Percentiles rank a stretch among this genome's conserved stretches.
phyloP scores from a whole-genome alignment of 2,113 vertebrate species.

The Dasypus novemcinctus region DNA sequence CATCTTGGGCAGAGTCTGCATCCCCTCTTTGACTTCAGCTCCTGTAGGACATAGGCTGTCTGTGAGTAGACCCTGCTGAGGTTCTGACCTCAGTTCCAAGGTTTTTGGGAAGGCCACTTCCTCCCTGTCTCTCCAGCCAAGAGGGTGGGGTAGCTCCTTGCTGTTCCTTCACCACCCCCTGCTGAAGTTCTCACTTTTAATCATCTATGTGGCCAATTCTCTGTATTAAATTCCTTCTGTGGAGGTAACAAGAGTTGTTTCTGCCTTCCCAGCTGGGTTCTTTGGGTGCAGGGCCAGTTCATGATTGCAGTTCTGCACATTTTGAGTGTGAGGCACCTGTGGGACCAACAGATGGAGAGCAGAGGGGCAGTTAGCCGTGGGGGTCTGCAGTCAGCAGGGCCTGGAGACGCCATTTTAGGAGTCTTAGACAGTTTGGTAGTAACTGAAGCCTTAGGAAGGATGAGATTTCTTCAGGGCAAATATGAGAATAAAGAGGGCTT shows the following conservation, averaged over 20 bases:
- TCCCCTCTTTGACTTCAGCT: no score
- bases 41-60: no score
- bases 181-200: not conserved
- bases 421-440: not conserved
- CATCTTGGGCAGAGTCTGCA: no score
- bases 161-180: no score
- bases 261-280: no score
- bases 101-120: not conserved
- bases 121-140: not conserved
- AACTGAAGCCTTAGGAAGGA: not conserved
- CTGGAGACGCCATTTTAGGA: not conserved
- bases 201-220: no score
- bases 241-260: not conserved
- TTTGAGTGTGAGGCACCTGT: not conserved
- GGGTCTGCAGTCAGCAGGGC: not conserved
- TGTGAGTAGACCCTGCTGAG: no score
- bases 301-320: not conserved
- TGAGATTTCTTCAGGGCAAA: not conserved
- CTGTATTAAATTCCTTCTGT: not conserved
- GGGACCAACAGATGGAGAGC: not conserved
- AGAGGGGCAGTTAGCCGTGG: no score
- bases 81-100: no score
- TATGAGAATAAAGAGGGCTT: not conserved
- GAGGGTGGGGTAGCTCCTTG: not conserved
- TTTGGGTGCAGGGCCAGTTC: rapidly evolving